Conservation (phyloP, 2,113 vertebrate species). For the Onychorhynchus coronatus region DNA sequence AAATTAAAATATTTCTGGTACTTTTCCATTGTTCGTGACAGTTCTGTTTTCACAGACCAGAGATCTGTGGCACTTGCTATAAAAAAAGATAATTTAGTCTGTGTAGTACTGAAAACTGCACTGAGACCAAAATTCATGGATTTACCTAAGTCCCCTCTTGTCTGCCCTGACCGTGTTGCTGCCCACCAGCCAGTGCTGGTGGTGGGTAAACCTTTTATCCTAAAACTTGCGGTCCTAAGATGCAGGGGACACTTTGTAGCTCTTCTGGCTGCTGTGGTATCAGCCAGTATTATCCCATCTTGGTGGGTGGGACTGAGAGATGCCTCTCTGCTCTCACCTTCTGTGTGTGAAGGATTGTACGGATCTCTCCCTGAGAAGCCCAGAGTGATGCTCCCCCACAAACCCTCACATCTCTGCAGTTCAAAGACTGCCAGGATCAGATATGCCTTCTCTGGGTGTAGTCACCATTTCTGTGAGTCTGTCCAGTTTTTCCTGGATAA, state of each 20-base stretch:
- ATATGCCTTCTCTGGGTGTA: background rate
- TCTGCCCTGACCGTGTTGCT: background rate
- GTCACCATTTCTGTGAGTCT: background rate
- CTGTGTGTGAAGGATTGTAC: fast-evolving
- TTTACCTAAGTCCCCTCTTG: background rate
- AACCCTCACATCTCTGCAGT: background rate
- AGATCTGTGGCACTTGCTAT: background rate
- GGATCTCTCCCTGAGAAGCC: background rate
- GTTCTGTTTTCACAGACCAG: background rate
- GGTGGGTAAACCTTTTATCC: background rate
- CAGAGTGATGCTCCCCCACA: background rate
- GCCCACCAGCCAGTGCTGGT: background rate
- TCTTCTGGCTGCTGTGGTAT: background rate
- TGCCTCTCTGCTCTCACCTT: background rate
- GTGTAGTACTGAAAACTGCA: background rate
- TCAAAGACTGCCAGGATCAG: background rate
- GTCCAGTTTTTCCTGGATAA: background rate
- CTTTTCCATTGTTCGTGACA: background rate
- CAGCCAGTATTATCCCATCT: background rate
- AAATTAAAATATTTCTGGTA: background rate
- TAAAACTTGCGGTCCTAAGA: background rate
- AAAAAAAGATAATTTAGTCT: background rate
- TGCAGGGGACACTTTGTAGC: background rate
- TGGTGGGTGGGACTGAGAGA: background rate
- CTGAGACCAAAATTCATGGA: background rate